phyloP scores from a whole-genome alignment of 1,140 invertebrate species.

The Drosophila oshimai region DNA sequence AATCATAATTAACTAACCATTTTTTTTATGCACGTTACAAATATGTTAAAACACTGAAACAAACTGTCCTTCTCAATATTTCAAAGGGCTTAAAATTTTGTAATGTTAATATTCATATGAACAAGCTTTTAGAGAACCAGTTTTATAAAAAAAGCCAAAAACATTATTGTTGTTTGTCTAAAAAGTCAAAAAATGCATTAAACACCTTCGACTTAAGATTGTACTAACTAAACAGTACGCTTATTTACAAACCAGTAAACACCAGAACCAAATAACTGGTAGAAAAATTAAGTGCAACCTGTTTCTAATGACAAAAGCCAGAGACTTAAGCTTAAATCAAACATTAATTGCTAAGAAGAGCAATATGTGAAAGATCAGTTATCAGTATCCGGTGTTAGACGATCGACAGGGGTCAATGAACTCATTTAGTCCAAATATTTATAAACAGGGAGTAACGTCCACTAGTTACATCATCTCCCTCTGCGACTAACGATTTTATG shows the following conservation, averaged over 20 bases:
- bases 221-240: background rate
- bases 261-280: background rate
- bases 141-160: background rate
- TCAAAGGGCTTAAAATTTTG: no score
- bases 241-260: background rate
- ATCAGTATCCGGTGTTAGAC: conserved; percentile 4
- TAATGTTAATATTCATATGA: background rate
- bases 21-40: no score
- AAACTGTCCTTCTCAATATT: no score
- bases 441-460: background rate
- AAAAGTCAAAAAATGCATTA: background rate
- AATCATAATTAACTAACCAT: no score
- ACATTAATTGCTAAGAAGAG: background rate
- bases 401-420: conserved; percentile 3
- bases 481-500: background rate
- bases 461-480: conserved; percentile 14
- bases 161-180: background rate
- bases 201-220: background rate
- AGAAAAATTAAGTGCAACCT: conserved; percentile 6
- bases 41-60: no score
- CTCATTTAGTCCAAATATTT: background rate
- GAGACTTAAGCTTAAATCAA: background rate
- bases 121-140: background rate
- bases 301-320: background rate
- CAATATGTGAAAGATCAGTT: background rate